Base-by-base conservation (phyloP, 37 sponge, comb jelly and placozoan genomes). In the Tethya wilhelma region DNA sequence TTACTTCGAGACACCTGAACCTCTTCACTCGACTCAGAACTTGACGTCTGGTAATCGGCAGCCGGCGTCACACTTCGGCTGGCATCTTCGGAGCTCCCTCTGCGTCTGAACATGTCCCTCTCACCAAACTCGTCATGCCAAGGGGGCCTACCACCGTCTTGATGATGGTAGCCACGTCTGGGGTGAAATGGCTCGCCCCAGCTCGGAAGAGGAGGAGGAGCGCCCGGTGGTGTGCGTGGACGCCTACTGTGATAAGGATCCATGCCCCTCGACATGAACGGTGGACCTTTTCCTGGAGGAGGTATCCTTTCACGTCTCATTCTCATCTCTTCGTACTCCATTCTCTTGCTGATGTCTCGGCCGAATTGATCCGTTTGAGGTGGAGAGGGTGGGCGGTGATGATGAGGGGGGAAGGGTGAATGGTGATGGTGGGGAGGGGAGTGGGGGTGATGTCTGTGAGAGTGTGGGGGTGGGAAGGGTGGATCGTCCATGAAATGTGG, bases 61-160 rank as follows among this genome's bases (percentile, higher is more conserved):
- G 34, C 65, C 7, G 78, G 78, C 11, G 78, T 77, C 23, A 64
- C 32, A 64, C 78, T 77, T 26, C 65, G 57, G 36, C 73, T 77
- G 23, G 46, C 39, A 34, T 64, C 62, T 11, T 77, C 78, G 6
- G 62, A 59, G 42, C 64, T 59, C 23, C 75, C 55, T 38, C 25
- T 34, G n/a, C 25, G 31, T n/a, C 60, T 40, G 36, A 31, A 75
- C 62, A 11, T 40, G 4, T 59, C 8, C 38, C 58, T 8, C 36
- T 55, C 74, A 3, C 56, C 49, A 73, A 9, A 29, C 17, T 55
- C 59, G 39, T 33, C 38, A 2, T 30, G 36, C 38, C 58, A 34
- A 29, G 71, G 49, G 22, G 20, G 6, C 4, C 7, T 2, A 42
- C 20, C 3, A 5, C 28, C 26, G 32, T 42, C 71, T 44, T 39